Percentiles rank a stretch among this genome's conserved stretches.
Evolutionary conservation across 2,888 invertebrate genomes (phyloP).

Genomic region (Microplitis deprimator): DNA sequence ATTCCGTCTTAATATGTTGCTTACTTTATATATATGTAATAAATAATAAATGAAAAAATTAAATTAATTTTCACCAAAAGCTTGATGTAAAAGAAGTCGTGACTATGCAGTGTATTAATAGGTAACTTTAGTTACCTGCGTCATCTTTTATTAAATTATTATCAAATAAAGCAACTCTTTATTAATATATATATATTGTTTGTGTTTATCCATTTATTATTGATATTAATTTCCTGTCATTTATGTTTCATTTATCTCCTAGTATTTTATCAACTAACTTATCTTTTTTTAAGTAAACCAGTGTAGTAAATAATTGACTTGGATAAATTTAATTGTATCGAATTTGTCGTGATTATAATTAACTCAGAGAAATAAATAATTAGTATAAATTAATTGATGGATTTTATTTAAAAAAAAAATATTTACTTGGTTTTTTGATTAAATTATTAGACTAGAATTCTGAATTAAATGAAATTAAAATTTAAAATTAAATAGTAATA

Average conservation of each 20-base stretch:
- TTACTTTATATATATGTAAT: constrained; percentile 28
- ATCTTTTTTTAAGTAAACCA: not conserved
- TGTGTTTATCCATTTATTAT: constrained; percentile 10
- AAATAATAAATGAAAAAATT: constrained; percentile 14
- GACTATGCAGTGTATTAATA: constrained; percentile 59
- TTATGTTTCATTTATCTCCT: not conserved
- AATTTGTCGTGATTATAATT: too few relatives aligned
- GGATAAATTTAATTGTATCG: not conserved
- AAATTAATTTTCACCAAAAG: constrained; percentile 38
- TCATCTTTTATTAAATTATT: constrained; percentile 66
- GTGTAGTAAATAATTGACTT: not conserved
- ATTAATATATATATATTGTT: constrained; percentile 28
- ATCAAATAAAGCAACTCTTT: constrained; percentile 56
- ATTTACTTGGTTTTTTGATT: too few relatives aligned
- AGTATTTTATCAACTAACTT: not conserved
- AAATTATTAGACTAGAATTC: too few relatives aligned
- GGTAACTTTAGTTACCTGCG: constrained; percentile 53
- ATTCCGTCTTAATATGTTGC: constrained; percentile 38
- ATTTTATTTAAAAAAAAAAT: too few relatives aligned
- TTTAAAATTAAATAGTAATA: too few relatives aligned
- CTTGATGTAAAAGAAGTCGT: constrained; percentile 49
- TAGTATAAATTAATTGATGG: too few relatives aligned
- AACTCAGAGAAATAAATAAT: too few relatives aligned
- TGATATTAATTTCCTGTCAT: not conserved
- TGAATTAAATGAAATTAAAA: too few relatives aligned